Base-by-base conservation (phyloP, 2,888 invertebrate species). In the Auanema freiburgensis region DNA sequence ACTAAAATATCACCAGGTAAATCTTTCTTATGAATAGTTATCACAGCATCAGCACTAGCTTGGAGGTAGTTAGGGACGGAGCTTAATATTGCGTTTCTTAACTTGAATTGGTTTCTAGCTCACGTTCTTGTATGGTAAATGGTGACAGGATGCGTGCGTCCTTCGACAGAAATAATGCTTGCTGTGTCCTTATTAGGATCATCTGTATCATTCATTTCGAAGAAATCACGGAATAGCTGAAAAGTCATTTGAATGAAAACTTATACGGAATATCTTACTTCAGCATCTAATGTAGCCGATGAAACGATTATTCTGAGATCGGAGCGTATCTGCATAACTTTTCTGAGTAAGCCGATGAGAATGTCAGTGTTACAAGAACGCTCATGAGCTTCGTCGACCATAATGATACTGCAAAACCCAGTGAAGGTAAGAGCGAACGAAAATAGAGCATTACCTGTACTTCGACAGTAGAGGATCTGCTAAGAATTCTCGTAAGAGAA, bases 281-380 rank as follows among this genome's bases (percentile, higher is more conserved):
- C 90, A 0, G 95, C 96, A 85, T 98, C 93, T 79, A 96, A 89
- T 0, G 97, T 97, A 0, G 97, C 97, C 0, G 97, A 97, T 0
- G 94, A 91, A 25, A 98, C 89, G 1, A 98, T 77, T 12, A 83
- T 70, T 6, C 79, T 60, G n/a, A 83, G 69, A 66, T 83, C 83
- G 10, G 63, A 70, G 6, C 83, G 71, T 14, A 81, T 63, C 18
- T 69, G 65, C 57, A 80, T 66, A 5, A 83, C 67, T 87, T 96
- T 97, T 84, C 94, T 93, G 59, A 98, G 84, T 0, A 98, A 87
- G 0, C 96, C 96, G 88, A 98, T 89, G 0, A 95, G 87, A 42
- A 96, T 91, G 81, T 98, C 98, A 0, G 95, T 95, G 84, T 93
- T 89, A 56, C 93, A 88, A 0, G 91, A 92, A 50, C 97, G 87